Evolutionary conservation across 2,888 invertebrate genomes (phyloP).

Genomic region (Muschampia plurimacula): DNA sequence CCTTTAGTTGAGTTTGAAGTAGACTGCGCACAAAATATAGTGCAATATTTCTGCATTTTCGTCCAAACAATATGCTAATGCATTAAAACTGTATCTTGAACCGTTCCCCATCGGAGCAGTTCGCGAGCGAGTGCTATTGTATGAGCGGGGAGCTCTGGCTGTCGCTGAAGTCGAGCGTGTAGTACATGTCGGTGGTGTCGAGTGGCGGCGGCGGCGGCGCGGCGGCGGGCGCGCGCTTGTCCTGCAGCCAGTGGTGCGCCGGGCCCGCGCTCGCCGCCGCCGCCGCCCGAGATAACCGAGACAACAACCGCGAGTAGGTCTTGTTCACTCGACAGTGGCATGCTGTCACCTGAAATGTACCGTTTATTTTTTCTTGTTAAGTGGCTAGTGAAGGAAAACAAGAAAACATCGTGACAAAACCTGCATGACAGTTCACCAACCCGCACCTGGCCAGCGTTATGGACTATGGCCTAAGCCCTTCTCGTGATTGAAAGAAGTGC

Average conservation of each 20-base stretch:
- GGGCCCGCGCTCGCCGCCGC: conserved; percentile 57
- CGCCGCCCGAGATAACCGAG: conserved; percentile 76
- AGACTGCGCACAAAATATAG: too few relatives aligned
- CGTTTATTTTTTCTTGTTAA: neutral
- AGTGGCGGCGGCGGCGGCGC: conserved; percentile 67
- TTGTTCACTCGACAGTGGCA: conserved; percentile 93
- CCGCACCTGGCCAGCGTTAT: too few relatives aligned
- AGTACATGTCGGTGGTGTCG: conserved; percentile 91
- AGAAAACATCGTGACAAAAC: too few relatives aligned
- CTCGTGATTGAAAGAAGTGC: too few relatives aligned
- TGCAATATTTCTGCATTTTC: too few relatives aligned
- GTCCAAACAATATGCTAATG: neutral
- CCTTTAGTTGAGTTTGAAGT: too few relatives aligned
- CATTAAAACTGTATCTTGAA: conserved; percentile 76
- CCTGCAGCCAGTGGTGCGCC: conserved; percentile 86
- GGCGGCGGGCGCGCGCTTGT: conserved; percentile 73
- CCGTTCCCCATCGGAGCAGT: conserved; percentile 81
- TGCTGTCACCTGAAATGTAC: conserved; percentile 87
- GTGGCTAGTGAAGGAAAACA: too few relatives aligned
- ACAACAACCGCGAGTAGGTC: conserved; percentile 88
- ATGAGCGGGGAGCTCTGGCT: conserved; percentile 91
- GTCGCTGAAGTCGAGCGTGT: conserved; percentile 91
- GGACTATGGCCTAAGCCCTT: too few relatives aligned
- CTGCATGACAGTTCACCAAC: too few relatives aligned
- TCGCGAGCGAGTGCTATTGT: conserved; percentile 86